Conservation (phyloP, 1,140 invertebrate species). For the Drosophila tropicalis region DNA sequence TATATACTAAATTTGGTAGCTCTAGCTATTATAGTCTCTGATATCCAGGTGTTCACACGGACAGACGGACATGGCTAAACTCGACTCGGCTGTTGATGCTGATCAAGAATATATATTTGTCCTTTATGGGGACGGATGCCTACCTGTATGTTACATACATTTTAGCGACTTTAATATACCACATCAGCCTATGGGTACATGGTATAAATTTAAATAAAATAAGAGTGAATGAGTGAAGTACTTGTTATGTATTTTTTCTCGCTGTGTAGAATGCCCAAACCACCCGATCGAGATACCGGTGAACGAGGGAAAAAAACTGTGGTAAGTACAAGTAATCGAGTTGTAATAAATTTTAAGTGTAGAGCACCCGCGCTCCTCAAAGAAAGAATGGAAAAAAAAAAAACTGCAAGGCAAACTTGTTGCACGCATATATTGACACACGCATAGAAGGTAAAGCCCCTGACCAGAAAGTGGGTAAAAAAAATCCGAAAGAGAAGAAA, state of each 20-base stretch:
- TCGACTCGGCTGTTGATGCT: too few relatives aligned
- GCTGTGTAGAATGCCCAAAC: constrained; percentile 14
- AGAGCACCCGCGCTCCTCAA: constrained; percentile 67
- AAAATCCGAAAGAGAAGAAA: neutral
- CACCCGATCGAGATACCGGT: constrained; percentile 69
- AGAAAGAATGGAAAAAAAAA: constrained; percentile 22
- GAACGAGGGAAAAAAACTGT: constrained; percentile 53
- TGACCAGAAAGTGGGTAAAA: constrained; percentile 6
- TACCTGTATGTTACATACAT: too few relatives aligned
- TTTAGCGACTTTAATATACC: too few relatives aligned
- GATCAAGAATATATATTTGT: too few relatives aligned
- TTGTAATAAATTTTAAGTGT: constrained; percentile 80
- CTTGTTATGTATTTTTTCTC: neutral
- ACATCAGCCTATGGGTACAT: too few relatives aligned
- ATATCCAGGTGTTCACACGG: too few relatives aligned
- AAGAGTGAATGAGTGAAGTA: too few relatives aligned
- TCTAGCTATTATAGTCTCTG: too few relatives aligned
- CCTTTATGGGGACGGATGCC: too few relatives aligned
- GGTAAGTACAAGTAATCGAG: constrained; percentile 81
- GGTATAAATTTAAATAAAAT: too few relatives aligned
- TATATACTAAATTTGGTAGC: too few relatives aligned
- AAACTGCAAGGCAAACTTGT: constrained; percentile 57
- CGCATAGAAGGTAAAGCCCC: constrained; percentile 42
- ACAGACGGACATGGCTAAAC: too few relatives aligned
- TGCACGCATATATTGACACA: constrained; percentile 76